Evolutionary conservation across 1,140 invertebrate species (phyloP), one percentile per base, ranked within the genome.

Genomic region (Anastrepha obliqua): DNA sequence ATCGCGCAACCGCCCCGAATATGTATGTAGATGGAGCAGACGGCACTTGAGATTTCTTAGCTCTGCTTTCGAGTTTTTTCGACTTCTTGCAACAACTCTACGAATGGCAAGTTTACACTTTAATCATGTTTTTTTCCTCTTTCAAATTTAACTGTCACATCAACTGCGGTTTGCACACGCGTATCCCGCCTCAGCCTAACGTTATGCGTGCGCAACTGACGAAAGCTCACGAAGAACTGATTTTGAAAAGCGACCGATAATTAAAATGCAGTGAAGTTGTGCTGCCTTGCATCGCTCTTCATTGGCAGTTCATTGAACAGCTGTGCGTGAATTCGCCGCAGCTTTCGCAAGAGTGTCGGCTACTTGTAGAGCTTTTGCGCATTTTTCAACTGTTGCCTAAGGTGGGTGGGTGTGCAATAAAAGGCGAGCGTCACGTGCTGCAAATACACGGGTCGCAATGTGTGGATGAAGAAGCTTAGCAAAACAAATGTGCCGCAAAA

Each of bases 301-400:
- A 47, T 55, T 29, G 47, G 47, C 74, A 81, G 11, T 0, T 81
- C 47, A 47, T 55, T 29, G 47, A 81, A 81, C 74, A 81, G 74
- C 47, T 81, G 74, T 81, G 74, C 74, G n/a, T 81, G 47, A 81
- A 81, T 81, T 81, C 74, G 74, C 74, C 74, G 74, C 47, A 29
- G 74, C 74, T 81, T 81, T 81, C 74, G 74, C 55, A n/a, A 47
- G 74, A 81, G 74, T 81, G 74, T 55, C 74, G 47, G 74, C 74
- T 55, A 20, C n/a, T 81, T 81, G 47, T 81, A 20, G 74, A 81
- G 74, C 74, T 81, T 81, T 81, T 51, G 47, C 4, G 65, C 70
- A 51, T 67, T 62, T 62, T 62, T 62, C 13, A 13, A 62, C 15
- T 17, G 13, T 17, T 62, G 0, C 3, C 42, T 17, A 47, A 2